phyloP scores from a whole-genome alignment of 2,113 vertebrate species.

The Polypterus senegalus region DNA sequence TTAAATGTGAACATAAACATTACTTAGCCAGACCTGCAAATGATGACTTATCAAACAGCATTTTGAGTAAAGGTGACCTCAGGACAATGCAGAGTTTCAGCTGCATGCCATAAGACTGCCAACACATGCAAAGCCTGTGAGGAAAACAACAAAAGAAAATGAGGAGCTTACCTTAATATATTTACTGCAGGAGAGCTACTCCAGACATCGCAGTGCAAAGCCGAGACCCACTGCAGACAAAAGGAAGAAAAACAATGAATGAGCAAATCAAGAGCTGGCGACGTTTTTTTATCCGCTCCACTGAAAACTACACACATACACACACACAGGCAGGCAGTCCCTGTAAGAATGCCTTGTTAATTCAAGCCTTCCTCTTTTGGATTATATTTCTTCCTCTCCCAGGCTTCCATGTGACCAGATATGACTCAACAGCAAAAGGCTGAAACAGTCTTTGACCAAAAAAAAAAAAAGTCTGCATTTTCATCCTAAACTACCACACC shows the following conservation, averaged over 20 bases:
- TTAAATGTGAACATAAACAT: too few relatives aligned
- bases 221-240: conserved; percentile 34
- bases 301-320: conserved; percentile 9
- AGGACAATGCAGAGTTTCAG: too few relatives aligned
- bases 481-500: too few relatives aligned
- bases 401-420: conserved; percentile 50
- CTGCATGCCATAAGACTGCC: too few relatives aligned
- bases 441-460: conserved; percentile 28
- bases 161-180: conserved; percentile 39
- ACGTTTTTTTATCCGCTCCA: conserved; percentile 8
- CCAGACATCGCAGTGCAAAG: conserved; percentile 49
- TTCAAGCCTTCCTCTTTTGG: conserved; percentile 37
- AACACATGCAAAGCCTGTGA: too few relatives aligned
- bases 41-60: too few relatives aligned
- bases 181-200: conserved; percentile 46
- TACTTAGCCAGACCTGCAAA: too few relatives aligned
- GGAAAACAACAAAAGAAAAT: not conserved
- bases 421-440: conserved; percentile 30
- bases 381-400: conserved; percentile 54
- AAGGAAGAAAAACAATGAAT: conserved; percentile 10
- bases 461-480: too few relatives aligned
- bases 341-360: conserved; percentile 35
- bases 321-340: not conserved
- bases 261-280: conserved; percentile 15
- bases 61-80: too few relatives aligned